A percentile compares a stretch with the other conserved stretches of the same genome.
phyloP scores from a whole-genome alignment of 2,888 invertebrate genomes.

The Calliopum simillimum region DNA sequence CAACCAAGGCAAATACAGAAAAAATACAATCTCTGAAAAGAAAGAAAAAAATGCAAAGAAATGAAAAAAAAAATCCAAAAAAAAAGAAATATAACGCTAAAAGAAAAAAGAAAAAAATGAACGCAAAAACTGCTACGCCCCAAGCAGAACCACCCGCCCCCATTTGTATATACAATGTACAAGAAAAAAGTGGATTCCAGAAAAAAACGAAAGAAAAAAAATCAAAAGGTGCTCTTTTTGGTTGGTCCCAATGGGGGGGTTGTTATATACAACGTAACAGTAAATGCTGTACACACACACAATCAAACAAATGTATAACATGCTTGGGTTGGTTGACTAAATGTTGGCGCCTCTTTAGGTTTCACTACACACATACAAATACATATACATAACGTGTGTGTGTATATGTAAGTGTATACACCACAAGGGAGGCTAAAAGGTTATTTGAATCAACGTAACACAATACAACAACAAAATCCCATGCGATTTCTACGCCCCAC shows the following conservation, averaged over 20 bases:
- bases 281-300: conserved; percentile 9
- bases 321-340: conserved; percentile 25
- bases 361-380: conserved; percentile 22
- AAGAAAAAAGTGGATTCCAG: conserved; percentile 33
- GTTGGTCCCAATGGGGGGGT: conserved; percentile 34
- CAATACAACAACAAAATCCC: conserved; percentile 39
- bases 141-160: conserved; percentile 32
- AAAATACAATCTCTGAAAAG: conserved; percentile 2
- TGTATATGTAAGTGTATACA: not conserved
- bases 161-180: conserved; percentile 26
- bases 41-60: conserved; percentile 16
- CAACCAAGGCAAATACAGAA: not conserved
- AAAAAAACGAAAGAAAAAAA: conserved; percentile 29
- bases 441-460: conserved; percentile 38
- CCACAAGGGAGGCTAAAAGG: conserved; percentile 51
- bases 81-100: conserved; percentile 21
- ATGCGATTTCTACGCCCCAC: conserved; percentile 39
- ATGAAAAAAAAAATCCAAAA: conserved; percentile 38
- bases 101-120: conserved; percentile 14
- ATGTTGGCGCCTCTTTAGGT: conserved; percentile 35
- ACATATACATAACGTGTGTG: not conserved
- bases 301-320: conserved; percentile 5
- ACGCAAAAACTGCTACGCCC: conserved; percentile 46
- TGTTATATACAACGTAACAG: conserved; percentile 14
- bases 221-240: conserved; percentile 24